phyloP scores from a whole-genome alignment of 92 coral and sea anemone species.

The Umimayanthus chanpuru region DNA sequence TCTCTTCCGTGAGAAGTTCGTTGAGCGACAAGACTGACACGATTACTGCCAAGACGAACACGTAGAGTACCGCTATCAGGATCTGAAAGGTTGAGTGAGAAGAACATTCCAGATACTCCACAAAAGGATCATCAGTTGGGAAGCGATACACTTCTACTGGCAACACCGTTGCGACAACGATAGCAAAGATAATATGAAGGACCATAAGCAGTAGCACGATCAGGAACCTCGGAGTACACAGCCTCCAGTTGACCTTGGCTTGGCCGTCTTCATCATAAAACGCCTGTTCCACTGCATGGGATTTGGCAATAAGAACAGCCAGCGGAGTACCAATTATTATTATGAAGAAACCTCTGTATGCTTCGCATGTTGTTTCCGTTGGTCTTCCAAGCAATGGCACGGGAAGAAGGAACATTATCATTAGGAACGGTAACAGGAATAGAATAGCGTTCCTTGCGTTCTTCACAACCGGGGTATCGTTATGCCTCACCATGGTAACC shows the following conservation, averaged over 20 bases:
- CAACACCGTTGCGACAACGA: constrained; percentile 56
- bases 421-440: constrained; percentile 70
- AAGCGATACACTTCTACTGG: constrained; percentile 75
- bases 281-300: constrained; percentile 70
- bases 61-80: constrained; percentile 71
- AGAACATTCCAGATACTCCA: constrained; percentile 92
- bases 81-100: constrained; percentile 80
- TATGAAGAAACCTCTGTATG: constrained; percentile 85
- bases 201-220: constrained; percentile 59
- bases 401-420: constrained; percentile 84
- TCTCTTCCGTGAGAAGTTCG: constrained; percentile 74
- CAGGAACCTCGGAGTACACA: constrained; percentile 76
- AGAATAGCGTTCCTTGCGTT: constrained; percentile 83
- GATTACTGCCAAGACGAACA: constrained; percentile 70
- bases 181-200: constrained; percentile 69
- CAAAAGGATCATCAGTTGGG: constrained; percentile 67
- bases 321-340: constrained; percentile 82
- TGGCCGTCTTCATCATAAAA: constrained; percentile 81
- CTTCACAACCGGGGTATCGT: constrained; percentile 85
- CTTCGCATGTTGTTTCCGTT: constrained; percentile 85
- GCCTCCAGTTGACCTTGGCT: constrained; percentile 62
- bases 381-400: constrained; percentile 89
- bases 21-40: constrained; percentile 78
- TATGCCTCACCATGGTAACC: constrained; percentile 74
- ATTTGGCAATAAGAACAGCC: constrained; percentile 78